Percentiles rank a stretch among this genome's conserved stretches.
phyloP scores from a whole-genome alignment of 2,888 invertebrate genomes.

The Rotaria sp. region DNA sequence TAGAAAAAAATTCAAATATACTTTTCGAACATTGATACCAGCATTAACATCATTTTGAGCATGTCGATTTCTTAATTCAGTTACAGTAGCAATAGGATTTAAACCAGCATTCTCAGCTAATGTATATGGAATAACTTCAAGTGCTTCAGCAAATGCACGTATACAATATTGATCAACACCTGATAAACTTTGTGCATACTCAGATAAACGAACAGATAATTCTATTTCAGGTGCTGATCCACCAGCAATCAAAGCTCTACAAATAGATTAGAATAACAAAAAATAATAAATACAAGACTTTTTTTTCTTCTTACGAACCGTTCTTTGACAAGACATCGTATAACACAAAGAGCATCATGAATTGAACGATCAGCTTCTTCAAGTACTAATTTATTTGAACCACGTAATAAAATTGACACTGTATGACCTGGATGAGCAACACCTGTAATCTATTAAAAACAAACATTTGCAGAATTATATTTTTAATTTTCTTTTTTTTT shows the following conservation, averaged over 20 bases:
- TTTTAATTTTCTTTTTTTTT: too few relatives aligned
- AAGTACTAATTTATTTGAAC: slow-evolving; percentile 76
- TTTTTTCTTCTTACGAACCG: neutral
- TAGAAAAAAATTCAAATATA: neutral
- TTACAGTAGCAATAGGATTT: slow-evolving; percentile 87
- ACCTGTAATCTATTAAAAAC: slow-evolving; percentile 63
- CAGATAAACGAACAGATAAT: slow-evolving; percentile 73
- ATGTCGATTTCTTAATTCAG: slow-evolving; percentile 86
- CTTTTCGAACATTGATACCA: slow-evolving; percentile 82
- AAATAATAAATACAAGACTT: too few relatives aligned
- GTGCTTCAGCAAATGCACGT: slow-evolving; percentile 84
- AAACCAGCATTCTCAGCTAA: slow-evolving; percentile 84
- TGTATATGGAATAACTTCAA: slow-evolving; percentile 85
- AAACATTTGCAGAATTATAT: too few relatives aligned
- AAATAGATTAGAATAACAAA: neutral
- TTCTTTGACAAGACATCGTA: slow-evolving; percentile 89
- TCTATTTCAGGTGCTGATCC: slow-evolving; percentile 97
- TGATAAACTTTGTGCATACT: slow-evolving; percentile 71
- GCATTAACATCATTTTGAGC: slow-evolving; percentile 75
- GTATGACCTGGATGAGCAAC: slow-evolving; percentile 79
- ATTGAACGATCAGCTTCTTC: slow-evolving; percentile 82
- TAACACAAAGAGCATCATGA: slow-evolving; percentile 83
- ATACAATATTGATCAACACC: slow-evolving; percentile 92
- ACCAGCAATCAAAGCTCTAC: slow-evolving; percentile 76
- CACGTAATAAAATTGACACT: slow-evolving; percentile 81